phyloP scores from a whole-genome alignment of 2,797 vertebrate species.

The Rhinoraja longicauda region DNA sequence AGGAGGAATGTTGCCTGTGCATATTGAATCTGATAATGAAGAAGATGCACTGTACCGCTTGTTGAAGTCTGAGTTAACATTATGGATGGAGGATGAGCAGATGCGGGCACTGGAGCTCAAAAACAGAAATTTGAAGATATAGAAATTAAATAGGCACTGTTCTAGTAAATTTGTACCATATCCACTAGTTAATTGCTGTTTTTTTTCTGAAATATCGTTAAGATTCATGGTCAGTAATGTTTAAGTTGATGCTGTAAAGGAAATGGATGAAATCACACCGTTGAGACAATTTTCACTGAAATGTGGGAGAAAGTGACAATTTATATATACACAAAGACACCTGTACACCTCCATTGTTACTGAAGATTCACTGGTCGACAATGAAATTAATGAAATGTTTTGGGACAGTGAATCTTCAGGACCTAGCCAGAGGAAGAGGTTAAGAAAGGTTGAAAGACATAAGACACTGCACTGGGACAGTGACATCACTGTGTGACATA shows the following conservation, averaged over 20 bases:
- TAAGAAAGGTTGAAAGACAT: too few relatives aligned
- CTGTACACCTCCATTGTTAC: too few relatives aligned
- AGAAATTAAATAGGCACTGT: not conserved
- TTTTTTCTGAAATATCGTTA: not conserved
- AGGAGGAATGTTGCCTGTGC: not conserved
- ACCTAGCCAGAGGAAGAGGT: too few relatives aligned
- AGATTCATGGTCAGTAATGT: not conserved
- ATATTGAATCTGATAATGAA: not conserved
- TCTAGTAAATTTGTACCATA: too few relatives aligned
- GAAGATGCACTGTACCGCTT: not conserved
- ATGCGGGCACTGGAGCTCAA: not conserved
- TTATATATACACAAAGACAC: not conserved
- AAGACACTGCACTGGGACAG: too few relatives aligned
- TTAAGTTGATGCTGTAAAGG: not conserved
- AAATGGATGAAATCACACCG: not conserved
- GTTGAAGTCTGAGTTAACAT: not conserved
- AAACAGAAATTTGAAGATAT: not conserved
- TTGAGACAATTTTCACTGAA: not conserved
- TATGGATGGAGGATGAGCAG: not conserved
- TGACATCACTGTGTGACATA: too few relatives aligned
- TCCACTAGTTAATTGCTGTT: not conserved
- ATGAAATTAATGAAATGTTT: not conserved
- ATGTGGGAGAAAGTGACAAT: not conserved
- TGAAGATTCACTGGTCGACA: not conserved
- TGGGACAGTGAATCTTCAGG: not conserved